phyloP scores from a whole-genome alignment of 2,113 vertebrate genomes.

The Xenopus borealis region DNA sequence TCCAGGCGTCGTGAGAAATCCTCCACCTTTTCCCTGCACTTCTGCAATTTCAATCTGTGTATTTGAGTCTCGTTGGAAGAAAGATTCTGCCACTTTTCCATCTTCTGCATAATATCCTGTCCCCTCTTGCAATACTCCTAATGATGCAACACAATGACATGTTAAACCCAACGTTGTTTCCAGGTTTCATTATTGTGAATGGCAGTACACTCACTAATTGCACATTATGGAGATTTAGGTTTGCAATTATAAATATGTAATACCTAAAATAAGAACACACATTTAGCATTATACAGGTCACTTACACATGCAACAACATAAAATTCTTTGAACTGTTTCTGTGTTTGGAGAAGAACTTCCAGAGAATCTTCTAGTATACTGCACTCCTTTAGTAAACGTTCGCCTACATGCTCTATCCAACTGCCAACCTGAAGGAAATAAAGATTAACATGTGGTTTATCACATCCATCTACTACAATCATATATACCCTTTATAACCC shows the following conservation, averaged over 20 bases:
- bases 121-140: conserved; percentile 71
- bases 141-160: conserved; percentile 4
- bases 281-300: conserved; percentile 11
- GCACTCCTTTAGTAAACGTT: conserved; percentile 64
- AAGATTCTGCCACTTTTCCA: conserved; percentile 66
- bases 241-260: too few species aligned
- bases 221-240: too few species aligned
- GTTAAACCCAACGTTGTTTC: background rate
- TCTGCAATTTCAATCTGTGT: conserved; percentile 60
- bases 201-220: too few species aligned
- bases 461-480: too few species aligned
- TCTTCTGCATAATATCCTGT: conserved; percentile 64
- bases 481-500: too few species aligned
- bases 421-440: conserved; percentile 63
- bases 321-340: conserved; percentile 73
- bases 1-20: conserved; percentile 68
- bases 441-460: too few species aligned
- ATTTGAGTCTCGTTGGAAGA: conserved; percentile 59
- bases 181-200: too few species aligned
- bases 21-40: conserved; percentile 59
- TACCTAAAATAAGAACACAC: background rate
- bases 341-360: conserved; percentile 67
- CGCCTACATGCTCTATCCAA: conserved; percentile 79
- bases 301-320: conserved; percentile 72
- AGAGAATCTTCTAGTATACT: conserved; percentile 67